Evolutionary conservation across 2,888 invertebrate species (phyloP), one percentile per base, ranked within the genome.

Genomic region (Drosophila mimica): DNA sequence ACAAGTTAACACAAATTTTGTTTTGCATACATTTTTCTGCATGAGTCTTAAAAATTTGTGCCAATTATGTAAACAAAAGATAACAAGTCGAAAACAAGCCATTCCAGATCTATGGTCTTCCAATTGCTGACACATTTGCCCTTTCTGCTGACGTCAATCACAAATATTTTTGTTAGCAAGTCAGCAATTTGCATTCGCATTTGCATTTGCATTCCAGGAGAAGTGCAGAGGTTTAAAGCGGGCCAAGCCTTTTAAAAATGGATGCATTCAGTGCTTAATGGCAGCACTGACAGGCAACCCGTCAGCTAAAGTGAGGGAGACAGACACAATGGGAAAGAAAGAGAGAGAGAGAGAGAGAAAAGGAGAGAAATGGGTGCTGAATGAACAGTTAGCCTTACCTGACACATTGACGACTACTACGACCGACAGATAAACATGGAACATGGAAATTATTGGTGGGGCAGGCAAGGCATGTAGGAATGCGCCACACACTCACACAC

Each of bases 401-500:
- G 81, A 60, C 79, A 74, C 66, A 76, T 76, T 67, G 64, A 66
- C 53, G 66, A 66, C 57, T 68, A 64, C 70, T 62, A 48, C 56
- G 70, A 60, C 61, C 65, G 60, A 67, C 28, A 75, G 70, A 83
- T 86, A 85, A 83, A 82, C 83, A 85, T 77, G 80, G 65, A 83
- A 82, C 83, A 85, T 77, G 80, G 65, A 78, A 84, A 79, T 82
- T 81, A 87, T 79, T 70, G 67, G 65, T 67, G 70, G 75, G 70
- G 49, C 75, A 69, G 75, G 58, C 76, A 70, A 76, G 65, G 59
- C 85, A 85, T 79, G 81, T 64, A 56, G 48, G 28, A 65, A 63
- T 56, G 40, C 52, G 48, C 28, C 31, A 48, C 70, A 59, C 46
- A 60, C 31, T 46, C 46, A 30, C 38, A 31, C 31, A 51, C 17